Percentiles rank a stretch among this genome's conserved stretches.
Evolutionary conservation across 2,888 invertebrate genomes (phyloP).

Genomic region (Branchipolynoe longqiensis): DNA sequence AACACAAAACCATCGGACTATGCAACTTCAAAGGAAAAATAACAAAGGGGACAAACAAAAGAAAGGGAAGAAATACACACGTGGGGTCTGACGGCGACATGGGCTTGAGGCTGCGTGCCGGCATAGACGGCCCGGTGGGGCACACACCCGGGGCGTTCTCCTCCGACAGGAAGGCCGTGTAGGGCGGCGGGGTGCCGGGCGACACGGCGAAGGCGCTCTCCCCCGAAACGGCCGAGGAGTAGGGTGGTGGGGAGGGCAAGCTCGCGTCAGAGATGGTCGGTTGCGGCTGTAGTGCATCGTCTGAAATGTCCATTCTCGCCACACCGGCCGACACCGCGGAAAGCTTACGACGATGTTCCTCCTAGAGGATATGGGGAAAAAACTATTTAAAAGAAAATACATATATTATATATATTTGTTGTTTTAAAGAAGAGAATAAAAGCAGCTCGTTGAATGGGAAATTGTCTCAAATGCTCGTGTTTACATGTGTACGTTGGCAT

Average conservation of each 20-base stretch:
- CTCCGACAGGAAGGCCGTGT: too few relatives aligned
- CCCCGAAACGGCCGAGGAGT: conserved; percentile 15
- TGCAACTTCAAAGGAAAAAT: too few relatives aligned
- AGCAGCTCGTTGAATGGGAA: too few relatives aligned
- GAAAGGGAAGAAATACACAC: not conserved
- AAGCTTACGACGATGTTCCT: conserved; percentile 45
- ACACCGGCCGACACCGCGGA: conserved; percentile 22
- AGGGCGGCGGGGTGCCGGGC: conserved; percentile 42
- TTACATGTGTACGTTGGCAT: too few relatives aligned
- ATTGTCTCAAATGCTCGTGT: too few relatives aligned
- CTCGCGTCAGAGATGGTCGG: not conserved
- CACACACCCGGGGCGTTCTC: too few relatives aligned
- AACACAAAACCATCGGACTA: too few relatives aligned
- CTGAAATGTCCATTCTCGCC: not conserved
- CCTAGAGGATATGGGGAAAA: not conserved
- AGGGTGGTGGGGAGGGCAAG: conserved; percentile 52
- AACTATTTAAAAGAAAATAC: not conserved
- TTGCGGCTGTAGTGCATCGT: not conserved
- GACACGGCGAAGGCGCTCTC: not conserved
- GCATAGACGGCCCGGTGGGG: conserved; percentile 10
- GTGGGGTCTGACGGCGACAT: not conserved
- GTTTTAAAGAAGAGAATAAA: too few relatives aligned
- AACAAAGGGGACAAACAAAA: too few relatives aligned
- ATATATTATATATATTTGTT: too few relatives aligned
- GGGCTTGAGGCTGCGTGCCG: conserved; percentile 25